A percentile compares a stretch with the other conserved stretches of the same genome.
phyloP scores from a whole-genome alignment of 2,888 invertebrate genomes.

The Cryptocephalus moraei region DNA sequence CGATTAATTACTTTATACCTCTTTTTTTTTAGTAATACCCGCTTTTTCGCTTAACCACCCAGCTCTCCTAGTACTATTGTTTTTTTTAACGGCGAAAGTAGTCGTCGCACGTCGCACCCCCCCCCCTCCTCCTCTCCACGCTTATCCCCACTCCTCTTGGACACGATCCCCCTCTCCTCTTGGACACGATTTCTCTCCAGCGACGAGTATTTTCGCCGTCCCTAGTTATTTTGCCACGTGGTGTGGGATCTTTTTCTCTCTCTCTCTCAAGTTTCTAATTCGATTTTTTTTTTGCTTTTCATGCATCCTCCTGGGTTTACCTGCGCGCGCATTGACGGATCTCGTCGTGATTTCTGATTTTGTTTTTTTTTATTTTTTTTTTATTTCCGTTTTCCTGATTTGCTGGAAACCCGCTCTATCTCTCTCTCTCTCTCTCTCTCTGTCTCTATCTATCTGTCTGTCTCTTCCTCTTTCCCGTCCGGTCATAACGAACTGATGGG shows the following conservation, averaged over 20 bases:
- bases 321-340: conserved; percentile 10
- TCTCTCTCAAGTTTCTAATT: conserved; percentile 10
- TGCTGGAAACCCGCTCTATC: not conserved
- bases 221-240: no score
- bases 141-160: no score
- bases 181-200: no score
- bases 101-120: no score
- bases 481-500: conserved; percentile 19
- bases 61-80: no score
- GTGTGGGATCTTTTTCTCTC: not conserved
- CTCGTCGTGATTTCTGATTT: conserved; percentile 13
- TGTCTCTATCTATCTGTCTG: conserved; percentile 1
- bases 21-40: conserved; percentile 22
- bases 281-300: conserved; percentile 32
- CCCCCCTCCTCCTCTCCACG: no score
- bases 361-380: conserved; percentile 17
- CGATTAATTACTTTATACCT: no score
- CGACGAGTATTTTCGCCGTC: no score
- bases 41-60: conserved; percentile 18
- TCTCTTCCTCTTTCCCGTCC: no score
- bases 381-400: not conserved
- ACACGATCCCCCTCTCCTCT: no score
- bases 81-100: no score
- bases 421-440: conserved; percentile 1
- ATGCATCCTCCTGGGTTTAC: conserved; percentile 34